Conservation (phyloP, 2,113 vertebrate species). For the Nothoprocta pentlandii region DNA sequence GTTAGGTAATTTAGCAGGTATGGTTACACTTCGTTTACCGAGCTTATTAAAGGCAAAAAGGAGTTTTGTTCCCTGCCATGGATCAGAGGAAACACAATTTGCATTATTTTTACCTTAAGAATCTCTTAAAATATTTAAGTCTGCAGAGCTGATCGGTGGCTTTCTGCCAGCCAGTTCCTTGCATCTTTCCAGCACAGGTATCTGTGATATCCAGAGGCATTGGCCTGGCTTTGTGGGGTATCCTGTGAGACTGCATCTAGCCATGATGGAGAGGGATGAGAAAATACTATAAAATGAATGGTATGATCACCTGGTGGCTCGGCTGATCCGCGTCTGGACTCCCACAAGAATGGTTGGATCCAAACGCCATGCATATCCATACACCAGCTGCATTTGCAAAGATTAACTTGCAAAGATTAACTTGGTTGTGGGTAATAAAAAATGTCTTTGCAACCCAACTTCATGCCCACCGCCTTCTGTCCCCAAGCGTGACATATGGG, state of each 20-base stretch:
- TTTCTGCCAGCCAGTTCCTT: not conserved
- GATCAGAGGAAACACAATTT: constrained; percentile 16
- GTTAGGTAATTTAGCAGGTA: constrained; percentile 61
- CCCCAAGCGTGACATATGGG: not conserved
- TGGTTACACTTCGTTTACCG: constrained; percentile 30
- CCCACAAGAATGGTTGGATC: not conserved
- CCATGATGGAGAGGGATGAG: not conserved
- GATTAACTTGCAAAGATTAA: not conserved
- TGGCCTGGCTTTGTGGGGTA: not conserved
- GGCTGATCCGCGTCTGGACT: not conserved
- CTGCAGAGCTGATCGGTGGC: constrained; percentile 24
- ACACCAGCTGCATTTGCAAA: not conserved
- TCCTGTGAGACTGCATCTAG: not conserved
- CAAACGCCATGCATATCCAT: not conserved
- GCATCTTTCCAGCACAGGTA: constrained; percentile 27
- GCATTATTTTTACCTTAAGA: constrained; percentile 21
- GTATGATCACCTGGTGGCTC: not conserved
- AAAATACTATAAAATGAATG: constrained; percentile 3
- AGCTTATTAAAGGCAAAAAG: not conserved
- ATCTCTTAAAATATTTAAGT: constrained; percentile 25
- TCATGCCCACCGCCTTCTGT: not conserved
- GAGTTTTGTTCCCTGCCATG: not conserved
- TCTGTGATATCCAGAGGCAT: constrained; percentile 13
- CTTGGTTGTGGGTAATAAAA: not conserved
- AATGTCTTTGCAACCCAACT: not conserved